Evolutionary conservation across 2,888 invertebrate species (phyloP).

Genomic region (Eupelmus urozonus): DNA sequence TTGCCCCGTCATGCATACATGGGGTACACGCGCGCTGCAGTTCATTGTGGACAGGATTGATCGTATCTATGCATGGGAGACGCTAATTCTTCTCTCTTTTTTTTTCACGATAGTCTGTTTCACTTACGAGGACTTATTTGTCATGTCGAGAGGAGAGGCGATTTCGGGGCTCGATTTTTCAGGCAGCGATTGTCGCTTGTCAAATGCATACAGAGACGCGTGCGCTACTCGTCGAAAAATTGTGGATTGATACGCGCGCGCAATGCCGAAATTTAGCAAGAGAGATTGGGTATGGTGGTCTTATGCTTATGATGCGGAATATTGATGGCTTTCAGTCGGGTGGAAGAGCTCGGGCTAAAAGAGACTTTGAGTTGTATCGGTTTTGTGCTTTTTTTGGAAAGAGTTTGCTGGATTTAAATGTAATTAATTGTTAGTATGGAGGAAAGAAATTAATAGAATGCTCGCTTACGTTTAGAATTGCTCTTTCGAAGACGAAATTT

Average conservation of each 20-base stretch:
- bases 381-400: too few relatives aligned
- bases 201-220: slow-evolving; percentile 40
- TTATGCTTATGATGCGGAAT: too few relatives aligned
- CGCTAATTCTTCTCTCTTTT: slow-evolving; percentile 10
- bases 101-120: neutral
- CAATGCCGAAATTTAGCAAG: neutral
- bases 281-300: too few relatives aligned
- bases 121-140: slow-evolving; percentile 31
- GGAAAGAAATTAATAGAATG: too few relatives aligned
- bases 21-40: slow-evolving; percentile 3
- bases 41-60: neutral
- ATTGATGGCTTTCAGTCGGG: too few relatives aligned
- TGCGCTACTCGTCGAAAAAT: slow-evolving; percentile 24
- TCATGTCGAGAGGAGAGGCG: slow-evolving; percentile 10
- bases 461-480: too few relatives aligned
- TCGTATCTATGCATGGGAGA: neutral
- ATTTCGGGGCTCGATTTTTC: slow-evolving; percentile 43
- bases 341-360: too few relatives aligned
- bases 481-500: too few relatives aligned
- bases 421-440: too few relatives aligned
- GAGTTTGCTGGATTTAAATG: too few relatives aligned
- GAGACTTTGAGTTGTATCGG: too few relatives aligned
- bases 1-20: slow-evolving; percentile 42
- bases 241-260: slow-evolving; percentile 8
- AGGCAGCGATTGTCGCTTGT: slow-evolving; percentile 47